Evolutionary conservation across 2,797 vertebrate genomes (phyloP).

Genomic region (Anas bernieri): DNA sequence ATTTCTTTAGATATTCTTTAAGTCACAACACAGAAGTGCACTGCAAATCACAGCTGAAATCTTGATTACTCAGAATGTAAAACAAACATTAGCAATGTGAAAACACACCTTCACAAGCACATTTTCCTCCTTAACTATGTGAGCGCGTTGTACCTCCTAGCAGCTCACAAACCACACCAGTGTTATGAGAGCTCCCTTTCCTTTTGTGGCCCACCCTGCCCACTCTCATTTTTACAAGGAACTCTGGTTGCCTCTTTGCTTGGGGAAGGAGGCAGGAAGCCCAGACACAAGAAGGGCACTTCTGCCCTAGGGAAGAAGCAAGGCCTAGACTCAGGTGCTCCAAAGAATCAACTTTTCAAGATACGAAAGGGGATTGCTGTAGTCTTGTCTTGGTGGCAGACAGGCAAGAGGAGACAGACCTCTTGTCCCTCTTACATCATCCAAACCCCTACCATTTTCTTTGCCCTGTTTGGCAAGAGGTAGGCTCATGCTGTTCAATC

Average conservation of each 20-base stretch:
- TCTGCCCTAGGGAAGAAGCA: too few relatives aligned
- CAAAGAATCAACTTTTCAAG: not conserved
- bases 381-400: not conserved
- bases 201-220: not conserved
- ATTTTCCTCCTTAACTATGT: not conserved
- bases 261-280: too few relatives aligned
- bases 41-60: not conserved
- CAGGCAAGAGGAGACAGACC: not conserved
- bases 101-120: not conserved
- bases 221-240: not conserved
- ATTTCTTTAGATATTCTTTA: not conserved
- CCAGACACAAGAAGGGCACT: too few relatives aligned
- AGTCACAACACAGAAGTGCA: not conserved
- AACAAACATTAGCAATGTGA: not conserved
- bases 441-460: not conserved
- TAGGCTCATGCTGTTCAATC: not conserved
- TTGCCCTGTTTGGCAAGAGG: not conserved
- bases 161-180: not conserved
- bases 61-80: not conserved
- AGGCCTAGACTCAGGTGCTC: too few relatives aligned
- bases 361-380: not conserved
- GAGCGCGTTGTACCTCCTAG: not conserved
- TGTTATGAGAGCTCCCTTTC: not conserved
- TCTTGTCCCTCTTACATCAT: not conserved
- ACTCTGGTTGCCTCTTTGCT: too few relatives aligned